phyloP scores from a whole-genome alignment of 2,888 invertebrate genomes.

The Epinotia nisella region DNA sequence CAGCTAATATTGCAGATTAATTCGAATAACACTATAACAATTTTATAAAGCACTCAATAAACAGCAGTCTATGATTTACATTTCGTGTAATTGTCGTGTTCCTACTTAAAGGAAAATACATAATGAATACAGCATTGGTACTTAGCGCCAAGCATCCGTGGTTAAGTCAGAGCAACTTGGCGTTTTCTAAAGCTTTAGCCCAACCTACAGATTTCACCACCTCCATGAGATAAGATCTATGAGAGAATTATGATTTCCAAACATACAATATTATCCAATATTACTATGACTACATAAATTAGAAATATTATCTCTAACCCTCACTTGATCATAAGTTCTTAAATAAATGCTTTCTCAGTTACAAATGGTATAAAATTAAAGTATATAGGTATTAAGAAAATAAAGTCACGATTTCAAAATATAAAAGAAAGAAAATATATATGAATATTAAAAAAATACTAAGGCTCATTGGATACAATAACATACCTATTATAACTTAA shows the following conservation, averaged over 20 bases:
- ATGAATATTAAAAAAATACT: background rate
- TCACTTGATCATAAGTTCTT: background rate
- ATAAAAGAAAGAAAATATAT: background rate
- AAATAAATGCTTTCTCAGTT: constrained; percentile 1
- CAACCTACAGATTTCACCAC: background rate
- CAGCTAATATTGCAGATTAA: constrained; percentile 36
- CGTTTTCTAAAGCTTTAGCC: background rate
- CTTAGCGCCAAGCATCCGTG: background rate
- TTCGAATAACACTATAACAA: constrained; percentile 36
- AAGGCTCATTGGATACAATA: background rate
- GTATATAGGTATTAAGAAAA: background rate
- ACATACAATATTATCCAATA: background rate
- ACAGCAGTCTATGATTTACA: constrained; percentile 43
- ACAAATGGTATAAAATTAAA: background rate
- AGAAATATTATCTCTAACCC: background rate
- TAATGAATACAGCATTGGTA: background rate
- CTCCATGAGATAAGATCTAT: background rate
- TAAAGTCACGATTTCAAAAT: background rate
- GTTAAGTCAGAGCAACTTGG: background rate
- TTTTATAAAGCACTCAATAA: constrained; percentile 42
- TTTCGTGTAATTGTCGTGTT: constrained; percentile 34
- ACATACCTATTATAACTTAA: background rate
- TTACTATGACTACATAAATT: background rate
- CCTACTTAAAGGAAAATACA: constrained; percentile 9
- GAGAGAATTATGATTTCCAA: background rate